These are phyloP conservation scores for Drosophila melanosoma DNA, from an alignment of 2,888 invertebrate genomes.

Conservation along the genomic window DNA sequence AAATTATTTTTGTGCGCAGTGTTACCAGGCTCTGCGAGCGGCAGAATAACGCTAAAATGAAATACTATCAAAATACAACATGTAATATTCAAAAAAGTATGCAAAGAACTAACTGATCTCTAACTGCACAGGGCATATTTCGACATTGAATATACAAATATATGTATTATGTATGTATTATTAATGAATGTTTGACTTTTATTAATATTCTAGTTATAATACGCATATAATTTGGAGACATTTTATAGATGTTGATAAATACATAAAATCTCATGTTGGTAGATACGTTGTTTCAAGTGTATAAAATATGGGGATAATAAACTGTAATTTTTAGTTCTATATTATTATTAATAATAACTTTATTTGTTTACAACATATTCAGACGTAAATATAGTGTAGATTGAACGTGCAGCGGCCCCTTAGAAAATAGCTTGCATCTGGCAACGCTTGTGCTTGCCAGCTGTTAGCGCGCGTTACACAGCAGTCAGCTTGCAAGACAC, in stretches of 20 bases:
- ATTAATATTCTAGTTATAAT: neutral
- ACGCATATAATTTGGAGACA: neutral
- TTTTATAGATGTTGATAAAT: neutral
- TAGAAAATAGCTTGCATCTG: slow-evolving; percentile 5
- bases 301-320: neutral
- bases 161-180: neutral
- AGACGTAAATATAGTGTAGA: neutral
- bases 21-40: slow-evolving; percentile 27
- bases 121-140: neutral
- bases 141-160: neutral
- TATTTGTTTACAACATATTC: neutral
- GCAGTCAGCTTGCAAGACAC: slow-evolving; percentile 25
- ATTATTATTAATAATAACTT: neutral
- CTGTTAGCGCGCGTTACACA: slow-evolving; percentile 14
- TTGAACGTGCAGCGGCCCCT: slow-evolving; percentile 25
- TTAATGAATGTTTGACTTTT: neutral
- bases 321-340: neutral
- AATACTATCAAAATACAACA: slow-evolving; percentile 31
- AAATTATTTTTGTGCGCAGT: slow-evolving; percentile 48
- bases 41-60: neutral
- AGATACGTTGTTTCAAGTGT: neutral
- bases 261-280: neutral
- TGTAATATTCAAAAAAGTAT: neutral
- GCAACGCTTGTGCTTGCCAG: slow-evolving; percentile 19
- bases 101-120: slow-evolving; percentile 11